phyloP scores from a whole-genome alignment of 2,888 invertebrate species.

The Andrena marginata region DNA sequence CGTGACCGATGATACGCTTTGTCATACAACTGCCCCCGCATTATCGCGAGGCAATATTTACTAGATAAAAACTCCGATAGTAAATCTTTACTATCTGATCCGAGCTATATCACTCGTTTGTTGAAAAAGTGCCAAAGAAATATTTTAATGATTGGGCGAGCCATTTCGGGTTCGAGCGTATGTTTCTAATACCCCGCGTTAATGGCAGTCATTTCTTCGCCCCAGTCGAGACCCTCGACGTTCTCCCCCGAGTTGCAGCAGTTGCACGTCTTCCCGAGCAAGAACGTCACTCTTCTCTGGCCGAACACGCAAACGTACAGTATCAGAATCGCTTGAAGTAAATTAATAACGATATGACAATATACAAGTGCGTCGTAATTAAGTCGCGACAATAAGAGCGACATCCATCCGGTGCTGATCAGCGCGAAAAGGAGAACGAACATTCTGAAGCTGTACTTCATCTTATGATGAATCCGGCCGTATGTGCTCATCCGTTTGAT shows the following conservation, averaged over 20 bases:
- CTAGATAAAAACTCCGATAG: background rate
- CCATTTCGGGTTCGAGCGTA: background rate
- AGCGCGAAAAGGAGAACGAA: slow-evolving; percentile 91
- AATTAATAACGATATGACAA: slow-evolving; percentile 91
- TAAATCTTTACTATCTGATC: too few relatives aligned
- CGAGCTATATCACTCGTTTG: background rate
- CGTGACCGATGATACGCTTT: slow-evolving; percentile 8
- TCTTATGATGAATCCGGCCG: slow-evolving; percentile 94
- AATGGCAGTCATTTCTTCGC: slow-evolving; percentile 95
- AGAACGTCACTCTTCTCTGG: slow-evolving; percentile 92
- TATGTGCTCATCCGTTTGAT: slow-evolving; percentile 93
- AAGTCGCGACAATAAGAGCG: slow-evolving; percentile 91
- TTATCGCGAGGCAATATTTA: background rate
- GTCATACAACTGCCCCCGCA: background rate
- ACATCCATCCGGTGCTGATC: slow-evolving; percentile 92
- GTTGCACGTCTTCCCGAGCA: slow-evolving; percentile 91
- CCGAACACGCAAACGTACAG: slow-evolving; percentile 92
- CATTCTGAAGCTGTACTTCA: slow-evolving; percentile 94
- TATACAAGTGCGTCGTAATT: slow-evolving; percentile 91
- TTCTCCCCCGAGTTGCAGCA: slow-evolving; percentile 88
- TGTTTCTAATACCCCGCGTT: slow-evolving; percentile 88
- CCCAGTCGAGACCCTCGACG: slow-evolving; percentile 92
- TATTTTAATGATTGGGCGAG: background rate
- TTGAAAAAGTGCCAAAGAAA: background rate
- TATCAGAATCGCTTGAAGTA: slow-evolving; percentile 91